Conservation (phyloP, 2,888 invertebrate species). For the Lepidonotus clava region DNA sequence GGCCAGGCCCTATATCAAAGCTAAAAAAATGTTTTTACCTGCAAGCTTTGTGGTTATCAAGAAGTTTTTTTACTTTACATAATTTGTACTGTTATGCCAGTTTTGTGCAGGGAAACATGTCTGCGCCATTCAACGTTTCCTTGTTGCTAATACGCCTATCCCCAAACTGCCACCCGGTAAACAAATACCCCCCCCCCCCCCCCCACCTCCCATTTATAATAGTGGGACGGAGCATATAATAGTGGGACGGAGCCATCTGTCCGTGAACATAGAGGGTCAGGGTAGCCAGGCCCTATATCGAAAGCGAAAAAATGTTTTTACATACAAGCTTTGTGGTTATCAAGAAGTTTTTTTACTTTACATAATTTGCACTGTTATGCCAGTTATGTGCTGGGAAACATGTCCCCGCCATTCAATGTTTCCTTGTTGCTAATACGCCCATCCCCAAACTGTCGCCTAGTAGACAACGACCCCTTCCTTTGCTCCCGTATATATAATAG, state of each 20-base stretch:
- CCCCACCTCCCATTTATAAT: not conserved
- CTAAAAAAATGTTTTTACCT: too few species aligned
- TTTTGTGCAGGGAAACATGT: not conserved
- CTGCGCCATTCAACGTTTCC: not conserved
- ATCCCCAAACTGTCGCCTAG: not conserved
- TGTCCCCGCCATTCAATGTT: not conserved
- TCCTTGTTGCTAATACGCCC: not conserved
- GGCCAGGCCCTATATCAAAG: too few species aligned
- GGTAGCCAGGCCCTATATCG: too few species aligned
- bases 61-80: too few species aligned
- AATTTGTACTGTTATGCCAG: not conserved
- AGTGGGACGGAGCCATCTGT: too few species aligned
- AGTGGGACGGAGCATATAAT: too few species aligned
- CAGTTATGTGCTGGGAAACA: not conserved
- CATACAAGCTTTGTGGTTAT: too few species aligned
- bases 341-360: too few species aligned
- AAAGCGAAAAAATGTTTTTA: too few species aligned
- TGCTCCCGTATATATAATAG: too few species aligned
- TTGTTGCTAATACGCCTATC: not conserved
- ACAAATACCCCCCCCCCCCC: not conserved
- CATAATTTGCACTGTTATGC: not conserved
- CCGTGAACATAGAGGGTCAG: too few species aligned
- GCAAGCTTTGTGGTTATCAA: too few species aligned
- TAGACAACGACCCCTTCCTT: not conserved
- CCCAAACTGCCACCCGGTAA: not conserved